Conservation (phyloP, 37 sponge, comb jelly and placozoan species). For the Eunapius fragilis region DNA sequence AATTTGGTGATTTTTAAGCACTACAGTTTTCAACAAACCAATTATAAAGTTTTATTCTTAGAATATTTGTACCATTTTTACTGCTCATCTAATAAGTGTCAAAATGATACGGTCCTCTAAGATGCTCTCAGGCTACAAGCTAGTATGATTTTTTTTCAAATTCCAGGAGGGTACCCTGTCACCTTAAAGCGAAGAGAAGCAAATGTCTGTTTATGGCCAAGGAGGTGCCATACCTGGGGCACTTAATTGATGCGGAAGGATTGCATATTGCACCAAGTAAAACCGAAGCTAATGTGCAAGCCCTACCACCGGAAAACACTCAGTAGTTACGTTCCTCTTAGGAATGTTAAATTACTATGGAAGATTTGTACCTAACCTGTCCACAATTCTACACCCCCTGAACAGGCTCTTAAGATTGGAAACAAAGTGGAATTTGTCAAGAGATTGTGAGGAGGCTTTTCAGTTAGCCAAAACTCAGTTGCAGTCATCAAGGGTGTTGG, state of each 20-base stretch:
- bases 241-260: conserved; percentile 28
- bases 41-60: no score
- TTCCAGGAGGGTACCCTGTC: no score
- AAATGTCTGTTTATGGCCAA: conserved; percentile 18
- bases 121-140: no score
- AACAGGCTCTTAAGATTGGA: background rate
- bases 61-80: no score
- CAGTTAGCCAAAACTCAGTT: background rate
- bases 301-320: conserved; percentile 31
- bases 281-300: conserved; percentile 17
- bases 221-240: conserved; percentile 27
- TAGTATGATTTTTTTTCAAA: no score
- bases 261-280: conserved; percentile 1
- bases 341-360: conserved; percentile 36
- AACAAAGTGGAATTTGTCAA: conserved; percentile 16
- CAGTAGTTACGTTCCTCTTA: conserved; percentile 20
- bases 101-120: no score
- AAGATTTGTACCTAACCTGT: conserved; percentile 39
- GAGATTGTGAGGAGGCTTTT: conserved; percentile 5
- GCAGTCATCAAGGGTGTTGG: conserved; percentile 8
- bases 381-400: conserved; percentile 17
- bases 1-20: no score
- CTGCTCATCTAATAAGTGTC: no score
- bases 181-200: background rate
- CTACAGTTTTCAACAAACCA: no score